Evolutionary conservation across 2,797 vertebrate genomes (phyloP).

Genomic region (Fundulus diaphanus): DNA sequence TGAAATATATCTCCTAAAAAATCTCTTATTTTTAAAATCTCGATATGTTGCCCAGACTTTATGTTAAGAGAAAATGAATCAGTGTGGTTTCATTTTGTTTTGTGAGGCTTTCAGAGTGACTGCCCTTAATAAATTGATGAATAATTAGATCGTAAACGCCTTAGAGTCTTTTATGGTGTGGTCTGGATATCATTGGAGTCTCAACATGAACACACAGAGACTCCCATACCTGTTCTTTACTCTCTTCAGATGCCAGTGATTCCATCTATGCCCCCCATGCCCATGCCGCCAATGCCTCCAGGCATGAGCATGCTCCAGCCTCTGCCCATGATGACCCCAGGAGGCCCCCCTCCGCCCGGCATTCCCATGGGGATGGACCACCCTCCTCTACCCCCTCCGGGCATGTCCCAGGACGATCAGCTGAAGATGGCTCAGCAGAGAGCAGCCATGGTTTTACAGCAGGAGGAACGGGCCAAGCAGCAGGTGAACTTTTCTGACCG

Average conservation of each 20-base stretch:
- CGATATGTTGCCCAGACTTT: no score
- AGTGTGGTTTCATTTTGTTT: background rate
- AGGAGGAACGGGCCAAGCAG: constrained; percentile 85
- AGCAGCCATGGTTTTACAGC: constrained; percentile 87
- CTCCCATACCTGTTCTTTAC: background rate
- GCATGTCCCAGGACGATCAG: constrained; percentile 85
- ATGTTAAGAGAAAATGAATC: no score
- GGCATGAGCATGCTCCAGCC: constrained; percentile 84
- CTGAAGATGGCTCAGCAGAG: constrained; percentile 89
- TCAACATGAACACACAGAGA: background rate
- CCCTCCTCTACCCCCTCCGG: constrained; percentile 76
- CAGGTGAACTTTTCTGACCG: constrained; percentile 56
- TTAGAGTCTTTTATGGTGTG: background rate
- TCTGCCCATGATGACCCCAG: constrained; percentile 84
- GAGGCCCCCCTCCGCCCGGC: constrained; percentile 82
- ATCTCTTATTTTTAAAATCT: no score
- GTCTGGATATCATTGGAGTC: background rate
- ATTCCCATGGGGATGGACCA: constrained; percentile 84
- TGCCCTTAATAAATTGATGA: background rate
- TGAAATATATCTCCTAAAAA: no score
- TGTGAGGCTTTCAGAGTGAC: background rate
- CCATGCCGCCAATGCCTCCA: constrained; percentile 80
- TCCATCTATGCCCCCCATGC: constrained; percentile 83
- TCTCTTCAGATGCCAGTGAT: constrained; percentile 73
- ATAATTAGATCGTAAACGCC: background rate